A percentile compares a stretch with the other conserved stretches of the same genome.
phyloP scores from a whole-genome alignment of 2,797 vertebrate species.

The Phrynocephalus forsythii region DNA sequence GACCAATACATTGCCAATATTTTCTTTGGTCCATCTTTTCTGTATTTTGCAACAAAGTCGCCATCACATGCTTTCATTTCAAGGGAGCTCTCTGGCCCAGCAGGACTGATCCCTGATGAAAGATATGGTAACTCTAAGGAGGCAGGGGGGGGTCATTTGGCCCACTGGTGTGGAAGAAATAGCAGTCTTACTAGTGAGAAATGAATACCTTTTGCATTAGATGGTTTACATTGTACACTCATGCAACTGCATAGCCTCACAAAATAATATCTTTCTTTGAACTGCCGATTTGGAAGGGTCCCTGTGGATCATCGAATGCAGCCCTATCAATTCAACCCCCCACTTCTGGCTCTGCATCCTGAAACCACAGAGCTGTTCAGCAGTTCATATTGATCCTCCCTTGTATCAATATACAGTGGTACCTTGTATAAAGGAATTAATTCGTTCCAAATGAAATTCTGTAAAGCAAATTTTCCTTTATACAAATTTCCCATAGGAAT shows the following conservation, averaged over 20 bases:
- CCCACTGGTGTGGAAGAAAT: slow-evolving; percentile 4
- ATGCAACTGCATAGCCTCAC: neutral
- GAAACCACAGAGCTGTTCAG: too few relatives aligned
- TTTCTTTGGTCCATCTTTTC: slow-evolving; percentile 31
- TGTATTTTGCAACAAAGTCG: slow-evolving; percentile 30
- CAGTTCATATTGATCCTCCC: too few relatives aligned
- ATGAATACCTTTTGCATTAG: neutral
- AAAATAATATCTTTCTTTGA: neutral
- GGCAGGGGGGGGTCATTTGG: neutral
- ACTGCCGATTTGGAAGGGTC: too few relatives aligned
- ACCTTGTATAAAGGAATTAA: too few relatives aligned
- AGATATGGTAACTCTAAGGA: slow-evolving; percentile 19
- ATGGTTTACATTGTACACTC: neutral
- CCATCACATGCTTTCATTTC: slow-evolving; percentile 22
- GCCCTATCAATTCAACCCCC: too few relatives aligned
- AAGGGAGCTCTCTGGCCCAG: slow-evolving; percentile 15
- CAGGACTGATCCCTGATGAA: slow-evolving; percentile 39
- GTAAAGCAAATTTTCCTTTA: too few relatives aligned
- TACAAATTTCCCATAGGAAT: too few relatives aligned
- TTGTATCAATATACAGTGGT: too few relatives aligned
- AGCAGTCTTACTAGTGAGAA: neutral
- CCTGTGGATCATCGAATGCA: neutral
- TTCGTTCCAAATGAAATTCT: too few relatives aligned
- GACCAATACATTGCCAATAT: neutral
- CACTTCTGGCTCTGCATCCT: too few relatives aligned